Evolutionary conservation across 2,113 vertebrate species (phyloP).

Genomic region (Festucalex cinctus): DNA sequence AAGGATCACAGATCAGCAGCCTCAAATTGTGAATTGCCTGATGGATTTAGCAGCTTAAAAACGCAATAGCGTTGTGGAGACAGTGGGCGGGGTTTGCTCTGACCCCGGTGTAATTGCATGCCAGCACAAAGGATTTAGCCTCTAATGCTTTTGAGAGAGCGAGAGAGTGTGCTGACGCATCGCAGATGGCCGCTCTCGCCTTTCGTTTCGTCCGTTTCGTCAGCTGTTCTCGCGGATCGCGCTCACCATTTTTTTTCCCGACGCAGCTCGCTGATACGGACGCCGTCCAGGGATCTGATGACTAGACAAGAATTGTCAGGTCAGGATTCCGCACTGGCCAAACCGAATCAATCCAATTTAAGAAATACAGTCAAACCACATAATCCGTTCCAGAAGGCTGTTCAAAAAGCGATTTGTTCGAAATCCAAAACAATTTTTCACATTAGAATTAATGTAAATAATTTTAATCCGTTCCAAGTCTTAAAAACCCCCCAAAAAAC

Average conservation of each 20-base stretch:
- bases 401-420: too few relatives aligned
- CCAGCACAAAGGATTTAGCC: constrained; percentile 72
- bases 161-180: constrained; percentile 53
- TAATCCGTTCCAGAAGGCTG: too few relatives aligned
- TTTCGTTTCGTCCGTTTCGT: constrained; percentile 37
- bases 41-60: constrained; percentile 66
- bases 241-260: constrained; percentile 23
- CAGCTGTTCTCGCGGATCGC: constrained; percentile 60
- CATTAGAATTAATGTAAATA: too few relatives aligned
- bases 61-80: constrained; percentile 52
- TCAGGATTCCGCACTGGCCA: neutral
- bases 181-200: constrained; percentile 58
- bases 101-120: constrained; percentile 68
- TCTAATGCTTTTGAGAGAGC: constrained; percentile 67
- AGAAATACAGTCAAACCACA: too few relatives aligned
- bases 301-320: neutral
- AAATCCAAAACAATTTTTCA: too few relatives aligned
- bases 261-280: constrained; percentile 13
- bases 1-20: constrained; percentile 45
- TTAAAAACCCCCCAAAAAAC: too few relatives aligned
- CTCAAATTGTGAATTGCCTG: constrained; percentile 60
- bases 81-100: constrained; percentile 52
- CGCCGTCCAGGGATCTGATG: constrained; percentile 3
- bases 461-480: too few relatives aligned
- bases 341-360: too few relatives aligned